Percentiles rank a stretch among this genome's conserved stretches.
Conservation (phyloP, 2,888 invertebrate genomes). For the Pedicia rivosa region DNA sequence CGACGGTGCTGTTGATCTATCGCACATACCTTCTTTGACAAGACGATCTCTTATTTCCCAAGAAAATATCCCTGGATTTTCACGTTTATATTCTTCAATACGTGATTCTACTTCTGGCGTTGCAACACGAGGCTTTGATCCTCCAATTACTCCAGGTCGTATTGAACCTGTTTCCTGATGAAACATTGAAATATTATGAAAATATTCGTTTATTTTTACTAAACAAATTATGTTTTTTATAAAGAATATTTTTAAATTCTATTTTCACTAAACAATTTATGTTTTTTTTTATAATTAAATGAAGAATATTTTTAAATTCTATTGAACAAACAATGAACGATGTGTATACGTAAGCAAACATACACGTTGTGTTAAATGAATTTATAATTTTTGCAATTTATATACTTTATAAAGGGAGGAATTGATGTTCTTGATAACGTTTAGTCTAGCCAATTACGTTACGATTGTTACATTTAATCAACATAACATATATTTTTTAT, state of each 20-base stretch:
- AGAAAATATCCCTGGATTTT: slow-evolving; percentile 86
- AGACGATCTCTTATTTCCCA: slow-evolving; percentile 90
- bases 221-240: too few species aligned
- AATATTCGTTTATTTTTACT: slow-evolving; percentile 1
- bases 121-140: slow-evolving; percentile 84
- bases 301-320: too few species aligned
- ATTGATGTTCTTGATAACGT: too few species aligned
- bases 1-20: slow-evolving; percentile 43
- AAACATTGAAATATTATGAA: slow-evolving; percentile 1
- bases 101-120: slow-evolving; percentile 84
- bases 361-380: too few species aligned
- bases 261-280: background rate
- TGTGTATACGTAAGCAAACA: too few species aligned
- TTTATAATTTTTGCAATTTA: too few species aligned
- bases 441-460: too few species aligned
- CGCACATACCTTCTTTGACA: slow-evolving; percentile 54
- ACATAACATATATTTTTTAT: too few species aligned
- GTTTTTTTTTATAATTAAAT: too few species aligned
- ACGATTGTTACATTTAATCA: too few species aligned
- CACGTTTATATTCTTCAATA: slow-evolving; percentile 79
- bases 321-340: too few species aligned
- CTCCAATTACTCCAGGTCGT: slow-evolving; percentile 86
- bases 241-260: background rate
- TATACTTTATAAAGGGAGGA: too few species aligned
- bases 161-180: slow-evolving; percentile 89